Base-by-base conservation (phyloP, 2,797 vertebrate species). In the Macropus fuliginosus region DNA sequence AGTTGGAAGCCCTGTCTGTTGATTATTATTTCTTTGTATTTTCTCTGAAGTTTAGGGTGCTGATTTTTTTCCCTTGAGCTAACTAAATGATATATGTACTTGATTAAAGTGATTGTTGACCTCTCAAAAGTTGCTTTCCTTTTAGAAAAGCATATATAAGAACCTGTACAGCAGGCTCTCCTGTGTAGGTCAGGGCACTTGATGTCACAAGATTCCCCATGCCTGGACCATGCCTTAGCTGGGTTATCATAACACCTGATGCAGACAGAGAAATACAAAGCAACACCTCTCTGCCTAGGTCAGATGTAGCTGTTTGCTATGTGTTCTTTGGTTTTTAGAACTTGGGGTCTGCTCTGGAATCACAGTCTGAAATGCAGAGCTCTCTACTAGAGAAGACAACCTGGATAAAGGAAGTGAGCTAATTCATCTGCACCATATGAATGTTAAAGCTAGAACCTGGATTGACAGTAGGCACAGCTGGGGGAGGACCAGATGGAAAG, bases 381-480 rank as follows among this genome's bases (percentile, higher is more conserved):
- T 29, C 57, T 4, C 4, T 0, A 34, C 3, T 16, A 55, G 87
- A 54, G 52, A 40, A 14, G 8, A 29, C 13, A 0, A 4, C 52
- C 6, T 4, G 92, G 1, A 1, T 29, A 27, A 10, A 0, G 21
- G 31, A 52, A 55, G 28, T 1, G 9, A 89, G 16, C 27, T 0
- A 9, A 40, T 11, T 21, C 24, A 40, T 55, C 14, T 8, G 8
- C 28, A 4, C 4, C 90, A 1, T 0, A 6, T 3, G 91, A 50
- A 66, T 56, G 54, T 3, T 56, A 31, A 54, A 94, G 34, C 0
- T 91, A 1, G 27, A 52, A 11, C 0, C 0, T 0, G 6, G 74
- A 50, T 4, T 3, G 4, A 10, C 0, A 28, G 9, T 6, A 1
- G 0, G 46, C 28, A 0, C 2, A 0, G 57, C 24, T 10, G 3